Evolutionary conservation across 2,113 vertebrate genomes (phyloP).

Genomic region (Polypterus bichir): DNA sequence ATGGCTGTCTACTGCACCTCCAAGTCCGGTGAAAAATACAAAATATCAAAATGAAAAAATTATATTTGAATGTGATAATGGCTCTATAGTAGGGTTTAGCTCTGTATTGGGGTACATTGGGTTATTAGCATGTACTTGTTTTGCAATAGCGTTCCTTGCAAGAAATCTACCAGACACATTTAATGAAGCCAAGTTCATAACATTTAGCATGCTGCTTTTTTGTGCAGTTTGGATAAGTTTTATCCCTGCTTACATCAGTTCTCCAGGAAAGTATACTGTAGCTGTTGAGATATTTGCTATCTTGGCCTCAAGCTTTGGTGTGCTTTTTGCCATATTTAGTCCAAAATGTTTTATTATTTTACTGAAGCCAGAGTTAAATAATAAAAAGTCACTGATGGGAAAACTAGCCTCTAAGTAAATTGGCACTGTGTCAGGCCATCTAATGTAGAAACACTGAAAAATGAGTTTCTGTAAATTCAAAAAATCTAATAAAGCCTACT

Average conservation of each 20-base stretch:
- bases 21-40: constrained; percentile 8
- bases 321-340: constrained; percentile 6
- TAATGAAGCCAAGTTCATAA: constrained; percentile 42
- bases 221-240: constrained; percentile 38
- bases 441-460: no score
- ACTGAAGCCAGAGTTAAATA: constrained; percentile 9
- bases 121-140: constrained; percentile 28
- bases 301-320: constrained; percentile 11
- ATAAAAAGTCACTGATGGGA: constrained; percentile 8
- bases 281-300: constrained; percentile 16
- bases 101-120: constrained; percentile 30
- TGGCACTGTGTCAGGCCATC: no score
- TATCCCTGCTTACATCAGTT: constrained; percentile 14
- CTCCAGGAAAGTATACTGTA: constrained; percentile 12
- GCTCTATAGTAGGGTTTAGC: constrained; percentile 24
- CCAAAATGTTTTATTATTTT: constrained; percentile 15
- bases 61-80: constrained; percentile 27
- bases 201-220: constrained; percentile 51
- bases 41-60: constrained; percentile 18
- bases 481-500: no score
- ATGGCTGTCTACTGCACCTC: constrained; percentile 3
- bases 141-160: constrained; percentile 33
- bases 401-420: constrained; percentile 10
- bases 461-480: no score
- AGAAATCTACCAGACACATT: constrained; percentile 36